A percentile compares a stretch with the other conserved stretches of the same genome.
Conservation (phyloP, 2,888 invertebrate genomes). For the Herminia tarsipennalis region DNA sequence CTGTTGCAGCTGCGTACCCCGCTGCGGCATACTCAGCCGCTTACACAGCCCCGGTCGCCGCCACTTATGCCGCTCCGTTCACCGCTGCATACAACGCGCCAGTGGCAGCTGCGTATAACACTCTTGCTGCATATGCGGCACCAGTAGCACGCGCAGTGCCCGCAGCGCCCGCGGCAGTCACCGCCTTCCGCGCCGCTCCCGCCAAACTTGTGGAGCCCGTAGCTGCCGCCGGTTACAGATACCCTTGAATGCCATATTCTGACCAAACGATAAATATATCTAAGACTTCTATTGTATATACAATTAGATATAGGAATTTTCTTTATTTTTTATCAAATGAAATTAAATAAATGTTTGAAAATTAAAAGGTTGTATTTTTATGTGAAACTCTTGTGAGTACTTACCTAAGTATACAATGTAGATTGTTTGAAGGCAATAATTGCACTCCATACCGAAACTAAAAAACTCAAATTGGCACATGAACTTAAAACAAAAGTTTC, state of each 20-base stretch:
- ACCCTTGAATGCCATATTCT: conserved; percentile 63
- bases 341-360: conserved; percentile 38
- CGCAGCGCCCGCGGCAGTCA: conserved; percentile 81
- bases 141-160: conserved; percentile 49
- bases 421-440: too few relatives aligned
- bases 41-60: conserved; percentile 18
- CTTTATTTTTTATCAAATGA: conserved; percentile 52
- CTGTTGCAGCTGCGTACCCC: conserved; percentile 10
- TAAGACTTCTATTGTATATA: conserved; percentile 78
- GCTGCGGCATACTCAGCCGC: conserved; percentile 24
- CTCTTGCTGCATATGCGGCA: conserved; percentile 32
- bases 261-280: conserved; percentile 53
- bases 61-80: conserved; percentile 40
- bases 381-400: not conserved
- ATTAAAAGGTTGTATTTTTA: not conserved
- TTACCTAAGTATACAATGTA: too few relatives aligned
- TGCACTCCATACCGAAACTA: too few relatives aligned
- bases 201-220: conserved; percentile 86
- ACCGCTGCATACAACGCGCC: conserved; percentile 17
- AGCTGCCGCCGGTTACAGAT: conserved; percentile 69
- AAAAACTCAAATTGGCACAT: too few relatives aligned
- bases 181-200: conserved; percentile 87
- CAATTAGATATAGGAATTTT: conserved; percentile 49
- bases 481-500: too few relatives aligned
- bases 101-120: conserved; percentile 29